phyloP scores from a whole-genome alignment of 2,797 vertebrate species.

The Pelochelys cantorii region DNA sequence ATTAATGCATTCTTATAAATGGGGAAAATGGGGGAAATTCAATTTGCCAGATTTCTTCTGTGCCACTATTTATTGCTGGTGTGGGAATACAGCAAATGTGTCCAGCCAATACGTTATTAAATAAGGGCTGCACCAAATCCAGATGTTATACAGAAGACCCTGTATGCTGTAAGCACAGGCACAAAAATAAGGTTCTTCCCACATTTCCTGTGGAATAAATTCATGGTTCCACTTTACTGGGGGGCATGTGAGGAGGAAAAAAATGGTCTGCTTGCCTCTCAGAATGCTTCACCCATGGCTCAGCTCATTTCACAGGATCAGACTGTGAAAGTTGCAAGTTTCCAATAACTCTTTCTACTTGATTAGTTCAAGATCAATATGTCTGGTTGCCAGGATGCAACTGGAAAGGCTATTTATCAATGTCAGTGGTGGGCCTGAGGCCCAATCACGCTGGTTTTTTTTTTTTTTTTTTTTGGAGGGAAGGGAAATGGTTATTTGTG shows the following conservation, averaged over 20 bases:
- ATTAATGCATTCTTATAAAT: conserved; percentile 68
- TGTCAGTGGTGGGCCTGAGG: conserved; percentile 34
- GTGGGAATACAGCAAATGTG: conserved; percentile 42
- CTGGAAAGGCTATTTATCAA: conserved; percentile 56
- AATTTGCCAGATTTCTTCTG: conserved; percentile 43
- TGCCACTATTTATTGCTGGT: conserved; percentile 41
- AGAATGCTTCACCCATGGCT: neutral
- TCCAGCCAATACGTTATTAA: conserved; percentile 55
- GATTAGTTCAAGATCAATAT: conserved; percentile 64
- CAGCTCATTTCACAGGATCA: neutral
- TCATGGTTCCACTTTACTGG: neutral
- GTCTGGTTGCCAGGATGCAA: conserved; percentile 58
- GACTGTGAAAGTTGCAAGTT: neutral
- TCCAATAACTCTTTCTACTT: conserved; percentile 63
- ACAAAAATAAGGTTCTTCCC: fast-evolving
- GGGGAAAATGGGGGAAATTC: conserved; percentile 38
- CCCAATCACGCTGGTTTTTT: neutral
- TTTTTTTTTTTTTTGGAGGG: neutral
- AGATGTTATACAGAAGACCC: conserved; percentile 33
- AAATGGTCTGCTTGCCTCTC: neutral
- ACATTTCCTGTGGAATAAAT: neutral
- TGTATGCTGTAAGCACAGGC: fast-evolving
- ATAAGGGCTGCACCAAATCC: conserved; percentile 37
- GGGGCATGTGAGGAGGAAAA: fast-evolving
- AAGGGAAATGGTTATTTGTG: neutral